Evolutionary conservation across 2,888 invertebrate genomes (phyloP), one percentile per base, ranked within the genome.

Genomic region (Rhorus exstirpatorius): DNA sequence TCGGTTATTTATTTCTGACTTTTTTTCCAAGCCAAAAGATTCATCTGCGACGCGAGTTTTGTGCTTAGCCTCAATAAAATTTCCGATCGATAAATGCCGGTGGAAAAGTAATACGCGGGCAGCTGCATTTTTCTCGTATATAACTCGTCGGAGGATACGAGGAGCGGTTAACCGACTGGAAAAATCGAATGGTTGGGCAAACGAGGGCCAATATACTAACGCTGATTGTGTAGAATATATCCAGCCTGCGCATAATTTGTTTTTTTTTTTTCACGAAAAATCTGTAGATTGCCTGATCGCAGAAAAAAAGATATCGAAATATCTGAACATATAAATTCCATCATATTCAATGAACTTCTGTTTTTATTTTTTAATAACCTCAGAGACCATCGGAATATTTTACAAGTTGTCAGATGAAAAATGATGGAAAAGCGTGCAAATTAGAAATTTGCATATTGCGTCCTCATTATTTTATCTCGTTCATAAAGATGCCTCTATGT

Each of bases 151-250:
- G 67, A 4, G 19, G 7, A n/a, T 35, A 26, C n/a, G 21, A 35
- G 17, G 12, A 21, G 53, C 21, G 68, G 14, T 51, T 60, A 51
- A 70, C 35, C 60, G 61, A 35, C 21, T 49, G 60, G 26, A 72
- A 72, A 72, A 49, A 61, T 72, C 72, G 60, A 60, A 35, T 61
- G 72, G 60, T 35, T 61, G 49, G 44, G 49, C 72, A 72, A 35
- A 49, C 60, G 46, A 58, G 44, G 14, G 72, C 60, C 60, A 72
- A n/a, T n/a, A 60, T 72, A 35, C 31, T n/a, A 21, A 24, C 14
- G 21, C n/a, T 44, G 72, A 24, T 49, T 19, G 26, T 49, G 21
- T n/a, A 19, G 58, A 60, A 60, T 60, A 49, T 35, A 67, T 60
- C 8, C 31, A 19, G 1, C 26, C 1, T 14, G n/a, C 14, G 38